Evolutionary conservation across 64 coral and sea anemone genomes (phyloP).

Genomic region (Exaiptasia diaphana): DNA sequence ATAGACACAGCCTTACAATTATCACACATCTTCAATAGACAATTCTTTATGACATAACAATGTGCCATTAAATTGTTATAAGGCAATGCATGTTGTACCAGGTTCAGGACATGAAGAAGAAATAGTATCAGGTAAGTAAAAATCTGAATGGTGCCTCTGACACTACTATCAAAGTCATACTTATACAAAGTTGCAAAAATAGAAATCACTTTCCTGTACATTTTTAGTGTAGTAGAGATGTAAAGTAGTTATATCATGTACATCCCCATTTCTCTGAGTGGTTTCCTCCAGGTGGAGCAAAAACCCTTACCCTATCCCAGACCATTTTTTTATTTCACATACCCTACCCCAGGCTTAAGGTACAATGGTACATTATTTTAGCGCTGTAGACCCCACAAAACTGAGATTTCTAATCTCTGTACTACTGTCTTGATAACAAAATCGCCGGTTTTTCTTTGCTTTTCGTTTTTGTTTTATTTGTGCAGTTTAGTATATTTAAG

Average conservation of each 20-base stretch:
- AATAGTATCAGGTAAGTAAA: background rate
- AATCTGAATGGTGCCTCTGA: background rate
- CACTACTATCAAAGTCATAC: too few relatives aligned
- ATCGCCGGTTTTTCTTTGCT: too few relatives aligned
- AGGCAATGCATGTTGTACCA: constrained; percentile 5
- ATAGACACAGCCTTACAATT: background rate
- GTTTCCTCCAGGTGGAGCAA: background rate
- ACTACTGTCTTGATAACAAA: too few relatives aligned
- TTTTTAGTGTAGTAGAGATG: background rate
- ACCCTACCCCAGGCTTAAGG: too few relatives aligned
- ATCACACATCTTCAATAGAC: background rate
- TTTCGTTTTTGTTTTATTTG: too few relatives aligned
- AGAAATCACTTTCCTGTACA: background rate
- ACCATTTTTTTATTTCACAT: background rate
- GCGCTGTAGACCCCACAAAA: too few relatives aligned
- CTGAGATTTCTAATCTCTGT: too few relatives aligned
- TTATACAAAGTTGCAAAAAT: background rate
- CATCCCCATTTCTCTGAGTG: background rate
- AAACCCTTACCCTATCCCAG: background rate
- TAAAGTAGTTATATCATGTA: background rate
- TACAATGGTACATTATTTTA: too few relatives aligned
- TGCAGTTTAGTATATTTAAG: too few relatives aligned
- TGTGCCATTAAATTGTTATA: background rate
- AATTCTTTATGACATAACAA: background rate
- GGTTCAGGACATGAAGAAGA: background rate